phyloP scores from a whole-genome alignment of 1,140 invertebrate genomes.

The Globodera ellingtonae region DNA sequence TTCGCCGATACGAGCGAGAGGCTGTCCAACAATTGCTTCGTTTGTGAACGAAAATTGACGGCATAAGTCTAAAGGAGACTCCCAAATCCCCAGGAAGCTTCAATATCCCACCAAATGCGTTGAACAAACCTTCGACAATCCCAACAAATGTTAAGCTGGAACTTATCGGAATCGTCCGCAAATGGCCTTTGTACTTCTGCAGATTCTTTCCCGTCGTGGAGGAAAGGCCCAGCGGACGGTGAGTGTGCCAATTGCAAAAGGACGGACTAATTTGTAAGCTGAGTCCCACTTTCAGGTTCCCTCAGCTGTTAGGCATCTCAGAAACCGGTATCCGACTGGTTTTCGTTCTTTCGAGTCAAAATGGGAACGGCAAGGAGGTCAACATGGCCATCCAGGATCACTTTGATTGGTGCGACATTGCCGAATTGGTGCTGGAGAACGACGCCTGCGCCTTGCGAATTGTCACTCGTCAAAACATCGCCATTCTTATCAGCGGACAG shows the following conservation, averaged over 20 bases:
- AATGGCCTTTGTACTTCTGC: slow-evolving; percentile 46
- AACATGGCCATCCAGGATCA: slow-evolving; percentile 40
- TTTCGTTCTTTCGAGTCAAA: slow-evolving; percentile 8
- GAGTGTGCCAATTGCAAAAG: background rate
- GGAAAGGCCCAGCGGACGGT: slow-evolving; percentile 40
- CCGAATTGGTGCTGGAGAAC: slow-evolving; percentile 36
- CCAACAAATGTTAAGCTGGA: slow-evolving; percentile 37
- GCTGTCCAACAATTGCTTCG: slow-evolving; percentile 34
- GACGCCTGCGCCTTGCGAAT: slow-evolving; percentile 19
- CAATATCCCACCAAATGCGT: slow-evolving; percentile 31
- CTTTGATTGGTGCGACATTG: slow-evolving; percentile 38
- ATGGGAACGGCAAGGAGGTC: slow-evolving; percentile 28
- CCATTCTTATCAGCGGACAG: slow-evolving; percentile 27
- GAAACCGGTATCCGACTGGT: slow-evolving; percentile 45
- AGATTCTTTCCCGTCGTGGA: slow-evolving; percentile 43
- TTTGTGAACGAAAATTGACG: slow-evolving; percentile 9
- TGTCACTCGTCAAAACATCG: slow-evolving; percentile 40
- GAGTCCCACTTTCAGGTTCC: background rate
- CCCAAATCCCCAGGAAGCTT: slow-evolving; percentile 21
- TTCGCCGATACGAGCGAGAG: slow-evolving; percentile 46
- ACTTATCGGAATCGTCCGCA: slow-evolving; percentile 38
- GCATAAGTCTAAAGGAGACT: background rate
- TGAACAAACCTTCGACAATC: slow-evolving; percentile 33
- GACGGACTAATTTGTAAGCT: background rate
- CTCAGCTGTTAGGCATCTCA: slow-evolving; percentile 11